Conservation (phyloP, 2,113 vertebrate species). For the Notarius lentiginosus region DNA sequence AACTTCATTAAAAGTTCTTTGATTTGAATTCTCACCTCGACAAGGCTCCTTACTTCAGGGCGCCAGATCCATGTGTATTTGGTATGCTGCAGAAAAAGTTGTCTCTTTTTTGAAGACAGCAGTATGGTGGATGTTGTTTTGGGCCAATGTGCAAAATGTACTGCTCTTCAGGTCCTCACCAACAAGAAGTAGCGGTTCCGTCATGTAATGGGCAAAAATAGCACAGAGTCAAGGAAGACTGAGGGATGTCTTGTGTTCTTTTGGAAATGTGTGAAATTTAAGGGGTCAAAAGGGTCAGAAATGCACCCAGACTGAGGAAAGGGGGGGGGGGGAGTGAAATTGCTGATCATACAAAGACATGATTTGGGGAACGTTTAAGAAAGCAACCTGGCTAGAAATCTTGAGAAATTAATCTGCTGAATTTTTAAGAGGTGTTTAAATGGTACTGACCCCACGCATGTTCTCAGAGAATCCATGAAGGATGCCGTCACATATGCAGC, state of each 20-base stretch:
- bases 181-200: neutral
- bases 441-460: neutral
- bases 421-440: neutral
- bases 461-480: neutral
- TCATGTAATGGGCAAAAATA: neutral
- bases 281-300: conserved; percentile 24
- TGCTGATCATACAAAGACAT: neutral
- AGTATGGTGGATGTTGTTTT: neutral
- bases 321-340: neutral
- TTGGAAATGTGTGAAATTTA: neutral
- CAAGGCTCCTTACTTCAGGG: neutral
- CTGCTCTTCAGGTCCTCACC: conserved; percentile 2
- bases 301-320: neutral
- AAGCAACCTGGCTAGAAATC: neutral
- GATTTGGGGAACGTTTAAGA: neutral
- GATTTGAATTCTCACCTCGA: conserved; percentile 16
- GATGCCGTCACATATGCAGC: neutral
- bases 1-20: conserved; percentile 53
- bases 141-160: neutral
- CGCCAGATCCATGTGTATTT: neutral
- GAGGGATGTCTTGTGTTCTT: neutral
- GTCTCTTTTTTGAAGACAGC: neutral
- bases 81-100: neutral
- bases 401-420: neutral
- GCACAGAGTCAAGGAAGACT: neutral